Conservation (phyloP, 2,113 vertebrate species). For the Mesoclemmys tuberculata region DNA sequence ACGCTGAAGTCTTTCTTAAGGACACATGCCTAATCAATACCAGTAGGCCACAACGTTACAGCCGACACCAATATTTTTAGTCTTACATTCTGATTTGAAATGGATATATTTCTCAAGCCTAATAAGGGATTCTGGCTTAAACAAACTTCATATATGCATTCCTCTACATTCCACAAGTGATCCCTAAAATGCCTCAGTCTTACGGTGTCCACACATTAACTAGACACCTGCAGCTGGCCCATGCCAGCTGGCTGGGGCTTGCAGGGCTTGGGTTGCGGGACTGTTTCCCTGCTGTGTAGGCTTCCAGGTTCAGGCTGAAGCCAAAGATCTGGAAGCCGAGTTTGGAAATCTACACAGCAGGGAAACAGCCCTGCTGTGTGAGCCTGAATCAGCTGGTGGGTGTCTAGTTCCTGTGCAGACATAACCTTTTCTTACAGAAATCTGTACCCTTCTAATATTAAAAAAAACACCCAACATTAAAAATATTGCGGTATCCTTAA, state of each 20-base stretch:
- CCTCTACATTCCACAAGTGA: neutral
- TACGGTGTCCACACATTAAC: neutral
- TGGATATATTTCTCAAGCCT: neutral
- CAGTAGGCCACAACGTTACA: accelerated
- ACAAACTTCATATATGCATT: neutral
- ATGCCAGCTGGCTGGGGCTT: no score
- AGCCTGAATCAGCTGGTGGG: no score
- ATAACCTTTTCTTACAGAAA: neutral
- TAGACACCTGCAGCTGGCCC: neutral
- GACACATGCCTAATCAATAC: neutral
- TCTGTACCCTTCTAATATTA: neutral
- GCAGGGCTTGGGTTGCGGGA: no score
- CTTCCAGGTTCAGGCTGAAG: neutral
- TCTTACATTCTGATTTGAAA: neutral
- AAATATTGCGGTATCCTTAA: neutral
- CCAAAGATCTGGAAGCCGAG: no score
- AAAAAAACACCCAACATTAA: neutral
- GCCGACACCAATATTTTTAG: neutral
- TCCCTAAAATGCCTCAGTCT: neutral
- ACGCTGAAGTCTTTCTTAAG: neutral
- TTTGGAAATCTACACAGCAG: no score
- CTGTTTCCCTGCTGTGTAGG: neutral
- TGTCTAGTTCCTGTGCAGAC: neutral
- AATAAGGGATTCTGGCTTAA: neutral
- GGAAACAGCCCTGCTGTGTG: no score